Evolutionary conservation across 2,888 invertebrate genomes (phyloP).

Genomic region (Plagiodera versicolora): DNA sequence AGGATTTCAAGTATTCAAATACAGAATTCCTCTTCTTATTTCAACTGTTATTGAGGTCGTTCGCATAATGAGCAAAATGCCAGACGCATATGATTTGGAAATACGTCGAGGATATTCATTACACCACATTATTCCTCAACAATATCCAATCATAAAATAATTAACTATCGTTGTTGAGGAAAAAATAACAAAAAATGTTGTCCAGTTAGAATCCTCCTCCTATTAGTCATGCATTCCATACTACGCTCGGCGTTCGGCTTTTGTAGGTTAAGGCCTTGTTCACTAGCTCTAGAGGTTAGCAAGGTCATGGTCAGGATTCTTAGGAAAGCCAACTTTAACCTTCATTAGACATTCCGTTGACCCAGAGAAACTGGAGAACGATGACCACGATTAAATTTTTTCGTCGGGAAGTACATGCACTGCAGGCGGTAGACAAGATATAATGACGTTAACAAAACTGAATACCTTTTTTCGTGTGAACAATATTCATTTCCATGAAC

Average conservation of each 20-base stretch:
- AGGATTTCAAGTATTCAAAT: too few relatives aligned
- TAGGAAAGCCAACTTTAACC: conserved; percentile 15
- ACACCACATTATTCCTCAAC: background rate
- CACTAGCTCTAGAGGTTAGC: conserved; percentile 11
- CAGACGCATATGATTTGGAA: too few relatives aligned
- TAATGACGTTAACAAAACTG: too few relatives aligned
- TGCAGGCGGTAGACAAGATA: background rate
- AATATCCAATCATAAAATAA: background rate
- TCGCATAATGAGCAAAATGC: too few relatives aligned
- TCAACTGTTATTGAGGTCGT: too few relatives aligned
- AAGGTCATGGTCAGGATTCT: conserved; percentile 24
- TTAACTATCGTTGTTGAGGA: background rate
- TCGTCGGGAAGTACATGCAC: background rate
- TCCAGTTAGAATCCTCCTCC: background rate
- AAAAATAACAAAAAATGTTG: background rate
- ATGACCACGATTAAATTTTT: background rate
- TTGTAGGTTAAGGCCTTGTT: conserved; percentile 20
- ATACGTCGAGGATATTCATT: too few relatives aligned
- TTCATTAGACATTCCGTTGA: conserved; percentile 26
- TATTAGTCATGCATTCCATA: background rate
- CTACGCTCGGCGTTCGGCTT: background rate
- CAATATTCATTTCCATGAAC: too few relatives aligned
- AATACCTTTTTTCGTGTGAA: too few relatives aligned
- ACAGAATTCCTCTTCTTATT: too few relatives aligned
- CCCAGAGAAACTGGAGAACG: conserved; percentile 17